A percentile compares a stretch with the other conserved stretches of the same genome.
Evolutionary conservation across 2,888 invertebrate species (phyloP).

Genomic region (Minunthozetes semirufus): DNA sequence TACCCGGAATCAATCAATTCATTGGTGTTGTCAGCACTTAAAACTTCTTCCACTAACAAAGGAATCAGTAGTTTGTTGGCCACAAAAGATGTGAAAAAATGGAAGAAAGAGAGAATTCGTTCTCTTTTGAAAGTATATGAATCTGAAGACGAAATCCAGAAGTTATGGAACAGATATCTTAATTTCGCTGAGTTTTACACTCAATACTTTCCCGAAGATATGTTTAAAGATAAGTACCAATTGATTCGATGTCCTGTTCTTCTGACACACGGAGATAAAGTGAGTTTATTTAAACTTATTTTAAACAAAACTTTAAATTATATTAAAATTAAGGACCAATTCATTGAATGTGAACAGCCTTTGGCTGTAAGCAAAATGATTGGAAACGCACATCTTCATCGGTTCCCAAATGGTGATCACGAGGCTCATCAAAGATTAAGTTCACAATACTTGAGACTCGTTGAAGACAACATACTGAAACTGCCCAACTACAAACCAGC

Average conservation of each 20-base stretch:
- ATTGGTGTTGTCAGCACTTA: slow-evolving; percentile 38
- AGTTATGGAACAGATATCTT: neutral
- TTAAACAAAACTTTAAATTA: too few species aligned
- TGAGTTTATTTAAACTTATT: neutral
- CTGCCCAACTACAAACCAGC: too few species aligned
- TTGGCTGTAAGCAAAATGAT: too few species aligned
- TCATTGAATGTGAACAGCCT: slow-evolving; percentile 11
- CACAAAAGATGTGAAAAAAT: neutral
- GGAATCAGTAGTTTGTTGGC: too few species aligned
- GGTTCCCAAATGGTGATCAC: slow-evolving; percentile 18
- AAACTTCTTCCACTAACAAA: neutral
- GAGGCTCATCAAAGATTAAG: slow-evolving; percentile 24
- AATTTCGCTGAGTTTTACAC: neutral
- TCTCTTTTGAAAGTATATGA: neutral
- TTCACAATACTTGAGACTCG: neutral
- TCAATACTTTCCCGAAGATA: slow-evolving; percentile 4
- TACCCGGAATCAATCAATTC: slow-evolving; percentile 45
- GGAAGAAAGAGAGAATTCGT: neutral
- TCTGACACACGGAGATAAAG: neutral
- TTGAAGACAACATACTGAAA: too few species aligned
- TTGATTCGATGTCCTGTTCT: neutral
- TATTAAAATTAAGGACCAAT: neutral
- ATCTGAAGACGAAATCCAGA: neutral
- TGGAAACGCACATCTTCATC: too few species aligned
- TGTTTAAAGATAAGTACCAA: neutral